Conservation (phyloP, 2,888 invertebrate species). For the Coronaproctus castanopsis region DNA sequence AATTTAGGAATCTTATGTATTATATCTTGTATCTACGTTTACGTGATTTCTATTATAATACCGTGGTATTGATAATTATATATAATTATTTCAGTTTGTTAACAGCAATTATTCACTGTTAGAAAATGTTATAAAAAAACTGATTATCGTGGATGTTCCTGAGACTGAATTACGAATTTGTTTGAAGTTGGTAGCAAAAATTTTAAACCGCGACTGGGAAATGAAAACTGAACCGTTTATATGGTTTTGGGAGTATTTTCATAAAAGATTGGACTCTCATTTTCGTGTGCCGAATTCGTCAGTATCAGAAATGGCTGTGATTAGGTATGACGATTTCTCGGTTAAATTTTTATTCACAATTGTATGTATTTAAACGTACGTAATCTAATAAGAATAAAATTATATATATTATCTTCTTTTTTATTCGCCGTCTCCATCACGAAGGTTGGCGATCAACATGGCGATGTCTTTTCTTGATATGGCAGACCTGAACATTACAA, state of each 20-base stretch:
- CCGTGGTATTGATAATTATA: too few species aligned
- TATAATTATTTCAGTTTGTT: too few species aligned
- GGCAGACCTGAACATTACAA: too few species aligned
- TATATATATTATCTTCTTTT: constrained; percentile 2
- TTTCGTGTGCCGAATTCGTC: constrained; percentile 32
- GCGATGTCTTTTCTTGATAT: too few species aligned
- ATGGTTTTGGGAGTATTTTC: constrained; percentile 37
- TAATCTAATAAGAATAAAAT: too few species aligned
- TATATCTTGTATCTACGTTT: too few species aligned
- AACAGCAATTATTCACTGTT: constrained; percentile 29
- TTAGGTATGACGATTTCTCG: constrained; percentile 24
- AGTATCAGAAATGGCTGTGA: constrained; percentile 29
- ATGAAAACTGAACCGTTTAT: constrained; percentile 31
- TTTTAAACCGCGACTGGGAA: constrained; percentile 27
- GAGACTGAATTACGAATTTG: constrained; percentile 30
- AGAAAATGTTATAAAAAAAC: constrained; percentile 30
- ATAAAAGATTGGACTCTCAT: constrained; percentile 34
- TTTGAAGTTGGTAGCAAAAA: constrained; percentile 18
- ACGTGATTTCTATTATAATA: too few species aligned
- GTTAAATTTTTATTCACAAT: too few species aligned
- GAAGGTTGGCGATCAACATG: too few species aligned
- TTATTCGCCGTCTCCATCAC: constrained; percentile 2
- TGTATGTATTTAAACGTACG: too few species aligned
- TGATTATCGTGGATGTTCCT: constrained; percentile 28
- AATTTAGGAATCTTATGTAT: too few species aligned